Evolutionary conservation across 2,888 invertebrate genomes (phyloP).

Genomic region (Hydrotaea cyrtoneurina): DNA sequence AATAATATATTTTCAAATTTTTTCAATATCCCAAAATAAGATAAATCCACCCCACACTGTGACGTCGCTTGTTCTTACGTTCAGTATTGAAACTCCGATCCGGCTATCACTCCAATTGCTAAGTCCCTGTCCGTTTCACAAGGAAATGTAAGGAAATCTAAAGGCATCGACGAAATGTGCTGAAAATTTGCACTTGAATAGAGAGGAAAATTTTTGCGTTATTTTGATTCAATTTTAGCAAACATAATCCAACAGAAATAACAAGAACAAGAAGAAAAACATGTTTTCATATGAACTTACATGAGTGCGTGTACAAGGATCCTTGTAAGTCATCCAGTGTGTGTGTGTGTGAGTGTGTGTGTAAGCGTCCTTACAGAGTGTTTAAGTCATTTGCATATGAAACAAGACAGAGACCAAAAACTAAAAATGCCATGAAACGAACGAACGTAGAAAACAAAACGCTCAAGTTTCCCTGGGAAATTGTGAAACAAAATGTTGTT

Average conservation of each 20-base stretch:
- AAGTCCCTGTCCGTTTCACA: neutral
- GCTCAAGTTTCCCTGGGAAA: conserved; percentile 57
- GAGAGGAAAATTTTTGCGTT: conserved; percentile 41
- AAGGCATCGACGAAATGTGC: conserved; percentile 40
- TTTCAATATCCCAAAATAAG: too few species aligned
- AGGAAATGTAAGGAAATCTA: conserved; percentile 27
- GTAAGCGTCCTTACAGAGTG: conserved; percentile 12
- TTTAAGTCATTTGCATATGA: conserved; percentile 59
- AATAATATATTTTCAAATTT: too few species aligned
- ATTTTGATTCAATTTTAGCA: conserved; percentile 52
- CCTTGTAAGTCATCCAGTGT: neutral
- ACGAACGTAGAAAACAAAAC: conserved; percentile 27
- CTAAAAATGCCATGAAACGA: conserved; percentile 36
- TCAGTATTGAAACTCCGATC: too few species aligned
- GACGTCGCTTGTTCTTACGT: too few species aligned
- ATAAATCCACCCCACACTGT: too few species aligned
- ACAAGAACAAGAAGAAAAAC: neutral
- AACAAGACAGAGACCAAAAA: conserved; percentile 52
- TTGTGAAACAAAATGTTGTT: conserved; percentile 62
- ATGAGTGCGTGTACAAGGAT: conserved; percentile 46
- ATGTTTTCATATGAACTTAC: conserved; percentile 5
- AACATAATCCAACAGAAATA: conserved; percentile 33
- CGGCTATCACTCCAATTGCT: too few species aligned
- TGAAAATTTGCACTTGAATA: conserved; percentile 61
- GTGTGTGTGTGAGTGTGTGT: neutral